Evolutionary conservation across 2,113 vertebrate genomes (phyloP), one percentile per base, ranked within the genome.

Genomic region (Ageneiosus marmoratus): DNA sequence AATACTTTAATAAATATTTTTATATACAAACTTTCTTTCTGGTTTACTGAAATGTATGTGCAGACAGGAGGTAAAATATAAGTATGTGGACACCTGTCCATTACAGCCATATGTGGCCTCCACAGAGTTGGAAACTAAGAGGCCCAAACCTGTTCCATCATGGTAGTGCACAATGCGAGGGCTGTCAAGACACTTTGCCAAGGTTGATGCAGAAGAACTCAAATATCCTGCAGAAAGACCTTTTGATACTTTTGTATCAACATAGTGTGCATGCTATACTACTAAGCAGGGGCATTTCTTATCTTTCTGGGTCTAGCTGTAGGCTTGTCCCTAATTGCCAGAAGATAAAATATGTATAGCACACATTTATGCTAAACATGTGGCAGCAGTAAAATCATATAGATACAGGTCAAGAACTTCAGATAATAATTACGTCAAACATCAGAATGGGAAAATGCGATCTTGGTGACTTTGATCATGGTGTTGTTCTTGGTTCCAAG

Each of bases 1-100:
- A 87, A 58, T 74, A 62, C 32, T 51, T 63, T 29, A 82, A 82
- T 82, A 82, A 82, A 82, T 63, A 1, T 50, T 75, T 62, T 63
- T 82, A 34, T 78, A 22, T 34, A 34, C 5, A 29, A 22, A 24
- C 13, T 18, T 58, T 8, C 20, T 22, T 63, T 22, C 41, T 46
- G 12, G 20, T 29, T 51, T 34, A 12, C 8, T 44, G 10, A 22
- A 34, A 37, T 72, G 37, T 48, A 27, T 6, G 11, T 70, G 12
- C 41, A 69, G 67, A 44, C 37, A 46, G 67, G 37, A 44, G 18
- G 16, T 37, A 37, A 41, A 67, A 41, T 65, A 65, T 34, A 0
- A 41, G 11, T 4, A 41, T n/a, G n/a, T n/a, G n/a, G n/a, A n/a
- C n/a, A n/a, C n/a, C n/a, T n/a, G n/a, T n/a, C n/a, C n/a, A n/a